Evolutionary conservation across 2,113 vertebrate genomes (phyloP).

Genomic region (Hystrix cristata): DNA sequence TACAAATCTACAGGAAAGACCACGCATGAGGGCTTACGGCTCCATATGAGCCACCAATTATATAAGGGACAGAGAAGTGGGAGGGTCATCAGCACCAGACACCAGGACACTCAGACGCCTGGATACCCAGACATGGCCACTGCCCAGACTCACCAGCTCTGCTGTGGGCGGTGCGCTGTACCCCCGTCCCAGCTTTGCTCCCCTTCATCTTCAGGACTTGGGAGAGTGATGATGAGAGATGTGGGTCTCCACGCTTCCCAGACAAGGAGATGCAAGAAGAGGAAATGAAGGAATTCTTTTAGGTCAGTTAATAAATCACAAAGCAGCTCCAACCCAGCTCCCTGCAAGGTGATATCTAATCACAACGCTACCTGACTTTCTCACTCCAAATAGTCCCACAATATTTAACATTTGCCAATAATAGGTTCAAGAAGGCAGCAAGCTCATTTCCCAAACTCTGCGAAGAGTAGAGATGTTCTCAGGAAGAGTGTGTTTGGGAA

Average conservation of each 20-base stretch:
- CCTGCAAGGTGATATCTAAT: not conserved
- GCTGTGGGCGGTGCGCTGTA: not conserved
- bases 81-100: not conserved
- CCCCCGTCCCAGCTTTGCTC: not conserved
- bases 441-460: not conserved
- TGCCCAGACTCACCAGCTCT: not conserved
- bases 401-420: not conserved
- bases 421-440: not conserved
- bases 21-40: not conserved
- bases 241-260: not conserved
- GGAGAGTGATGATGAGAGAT: not conserved
- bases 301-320: not conserved
- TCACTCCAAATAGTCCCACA: not conserved
- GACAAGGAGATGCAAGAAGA: not conserved
- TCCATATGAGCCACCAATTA: not conserved
- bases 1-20: not conserved
- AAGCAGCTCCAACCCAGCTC: not conserved
- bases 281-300: not conserved
- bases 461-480: not conserved
- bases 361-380: not conserved
- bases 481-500: not conserved
- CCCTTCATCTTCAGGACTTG: not conserved
- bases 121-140: no score
- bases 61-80: not conserved
- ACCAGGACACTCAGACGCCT: not conserved